Evolutionary conservation across 1,140 invertebrate species (phyloP), one percentile per base, ranked within the genome.

Genomic region (Ceratina australensis): DNA sequence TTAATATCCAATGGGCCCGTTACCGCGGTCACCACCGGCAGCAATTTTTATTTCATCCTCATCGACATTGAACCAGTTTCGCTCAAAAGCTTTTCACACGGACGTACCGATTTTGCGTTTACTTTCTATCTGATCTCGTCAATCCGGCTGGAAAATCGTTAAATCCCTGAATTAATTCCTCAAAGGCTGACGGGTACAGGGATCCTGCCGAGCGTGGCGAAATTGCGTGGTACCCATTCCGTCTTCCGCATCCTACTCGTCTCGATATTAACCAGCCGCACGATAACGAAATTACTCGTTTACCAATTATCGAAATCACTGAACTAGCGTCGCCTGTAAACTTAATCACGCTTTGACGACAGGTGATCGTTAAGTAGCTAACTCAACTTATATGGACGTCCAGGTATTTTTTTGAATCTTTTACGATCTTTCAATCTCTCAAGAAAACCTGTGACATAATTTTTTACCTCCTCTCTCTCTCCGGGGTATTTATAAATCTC

Each of bases 191-290:
- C 20, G 5, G 16, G 18, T 52, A 49, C 50, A n/a, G 28, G 1
- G 16, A 18, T n/a, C 59, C 59, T 49, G 3, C 16, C 16, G 8
- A 72, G 69, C 57, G 42, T 63, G 57, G n/a, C 49, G 69, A 72
- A 72, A 72, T n/a, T 72, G 47, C 69, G 69, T 50, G 69, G 57
- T 72, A 72, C 15, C 18, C 22, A 1, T 15, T 22, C 33, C 7
- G n/a, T 12, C 42, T 49, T 49, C 33, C 42, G 63, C 42, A 26
- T 64, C 15, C 60, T 13, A 63, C 60, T 63, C 26, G 26, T 10
- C 28, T 16, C 60, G 4, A 15, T 16, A 20, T 42, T 64, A 64
- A 3, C 18, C 60, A n/a, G n/a, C 10, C 20, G 22, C 5, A 28
- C 63, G 63, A 64, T 47, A 64, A 20, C 15, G 28, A 22, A 22